Conservation (phyloP, 2,113 vertebrate species). For the Patagioenas fasciata region DNA sequence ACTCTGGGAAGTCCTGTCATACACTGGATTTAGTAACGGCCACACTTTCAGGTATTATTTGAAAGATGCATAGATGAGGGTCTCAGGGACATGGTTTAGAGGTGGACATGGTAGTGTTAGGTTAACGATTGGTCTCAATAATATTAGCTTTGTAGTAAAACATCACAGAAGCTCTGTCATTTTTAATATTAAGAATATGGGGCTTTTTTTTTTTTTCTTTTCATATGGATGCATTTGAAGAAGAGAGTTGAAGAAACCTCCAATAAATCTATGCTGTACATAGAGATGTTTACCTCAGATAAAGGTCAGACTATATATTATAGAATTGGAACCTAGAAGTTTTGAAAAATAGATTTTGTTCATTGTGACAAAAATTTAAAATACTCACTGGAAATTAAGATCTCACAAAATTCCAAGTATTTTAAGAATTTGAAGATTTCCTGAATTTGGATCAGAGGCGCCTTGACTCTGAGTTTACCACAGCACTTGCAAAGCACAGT, state of each 20-base stretch:
- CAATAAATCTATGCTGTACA: neutral
- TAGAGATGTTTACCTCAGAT: neutral
- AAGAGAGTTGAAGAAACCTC: neutral
- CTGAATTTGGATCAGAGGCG: accelerated
- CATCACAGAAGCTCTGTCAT: neutral
- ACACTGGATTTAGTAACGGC: too few relatives aligned
- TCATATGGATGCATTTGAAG: neutral
- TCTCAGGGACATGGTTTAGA: too few relatives aligned
- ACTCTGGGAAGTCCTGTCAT: neutral
- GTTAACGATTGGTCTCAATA: too few relatives aligned
- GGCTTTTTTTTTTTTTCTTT: neutral
- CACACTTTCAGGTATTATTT: too few relatives aligned
- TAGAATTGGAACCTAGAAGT: neutral
- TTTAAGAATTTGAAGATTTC: too few relatives aligned
- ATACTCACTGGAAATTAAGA: neutral
- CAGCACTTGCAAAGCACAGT: neutral
- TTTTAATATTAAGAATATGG: neutral
- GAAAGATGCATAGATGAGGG: neutral
- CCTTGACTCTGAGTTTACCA: neutral
- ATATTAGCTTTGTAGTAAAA: neutral
- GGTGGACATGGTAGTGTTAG: too few relatives aligned
- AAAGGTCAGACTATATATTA: neutral
- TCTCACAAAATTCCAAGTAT: neutral
- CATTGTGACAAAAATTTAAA: neutral
- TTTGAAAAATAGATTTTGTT: neutral